Evolutionary conservation across 2,113 vertebrate species (phyloP), one percentile per base, ranked within the genome.

Genomic region (Leuciscus idus): DNA sequence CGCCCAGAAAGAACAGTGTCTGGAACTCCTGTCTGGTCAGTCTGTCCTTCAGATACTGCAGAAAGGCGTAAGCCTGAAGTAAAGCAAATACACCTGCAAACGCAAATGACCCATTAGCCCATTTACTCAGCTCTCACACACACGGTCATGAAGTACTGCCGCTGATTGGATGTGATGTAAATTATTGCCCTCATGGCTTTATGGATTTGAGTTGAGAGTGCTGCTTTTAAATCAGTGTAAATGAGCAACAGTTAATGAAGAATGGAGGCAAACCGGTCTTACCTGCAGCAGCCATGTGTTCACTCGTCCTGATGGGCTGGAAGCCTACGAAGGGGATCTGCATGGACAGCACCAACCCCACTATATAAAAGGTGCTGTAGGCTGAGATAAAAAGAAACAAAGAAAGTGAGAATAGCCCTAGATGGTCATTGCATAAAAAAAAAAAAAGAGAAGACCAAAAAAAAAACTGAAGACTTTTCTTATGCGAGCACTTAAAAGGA

Each of bases 251-350:
- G 17, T 26, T 55, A 36, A 10, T 12, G 26, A 55, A 33, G 19
- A 46, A 36, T 6, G 28, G 1, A 33, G 39, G 8, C 7, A 83
- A 72, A 82, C 23, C 70, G 43, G 68, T 68, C 59, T 81, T 95
- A 97, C 96, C 96, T 95, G 96, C 96, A 85, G 96, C 96, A 87
- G 96, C 96, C 96, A 97, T 97, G 92, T 97, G 96, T 86, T 97
- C 96, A 87, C 96, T 97, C 86, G 96, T 97, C 90, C 96, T 95
- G 90, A 97, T 97, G 86, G 96, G 96, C 87, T 97, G 96, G 90
- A 97, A 97, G 87, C 96, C 96, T 90, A 97, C 96, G 90, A 97
- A 97, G 52, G 96, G 96, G 92, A 97, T 96, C 91, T 97, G 96
- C 96, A 97, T 97, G 4, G 96, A 97, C 90, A 97, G 92, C 94